Percentiles rank a stretch among this genome's conserved stretches.
phyloP scores from a whole-genome alignment of 2,888 invertebrate genomes.

The Papilio gigon region DNA sequence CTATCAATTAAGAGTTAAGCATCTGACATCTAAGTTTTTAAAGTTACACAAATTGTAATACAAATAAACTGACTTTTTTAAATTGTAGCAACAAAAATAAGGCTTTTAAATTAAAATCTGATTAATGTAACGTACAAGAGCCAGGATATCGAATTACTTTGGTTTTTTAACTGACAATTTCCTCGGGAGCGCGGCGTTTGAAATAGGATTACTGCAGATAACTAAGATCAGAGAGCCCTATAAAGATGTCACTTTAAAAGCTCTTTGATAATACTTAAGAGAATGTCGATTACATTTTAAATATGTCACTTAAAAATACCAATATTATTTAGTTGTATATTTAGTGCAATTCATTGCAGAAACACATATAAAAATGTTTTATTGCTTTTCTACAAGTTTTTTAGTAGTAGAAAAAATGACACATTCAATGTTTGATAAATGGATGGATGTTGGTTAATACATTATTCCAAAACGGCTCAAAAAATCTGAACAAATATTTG shows the following conservation, averaged over 20 bases:
- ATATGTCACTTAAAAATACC: neutral
- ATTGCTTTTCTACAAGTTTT: too few relatives aligned
- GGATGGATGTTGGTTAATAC: too few relatives aligned
- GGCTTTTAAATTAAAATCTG: neutral
- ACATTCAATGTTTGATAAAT: too few relatives aligned
- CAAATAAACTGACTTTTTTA: neutral
- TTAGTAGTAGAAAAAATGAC: too few relatives aligned
- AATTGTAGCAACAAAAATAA: neutral
- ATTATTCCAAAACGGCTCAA: too few relatives aligned
- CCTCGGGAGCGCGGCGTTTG: constrained; percentile 19
- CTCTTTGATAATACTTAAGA: constrained; percentile 21
- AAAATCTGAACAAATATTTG: too few relatives aligned
- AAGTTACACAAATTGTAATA: too few relatives aligned
- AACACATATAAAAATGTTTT: too few relatives aligned
- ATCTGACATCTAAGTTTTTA: too few relatives aligned
- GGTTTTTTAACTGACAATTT: constrained; percentile 23
- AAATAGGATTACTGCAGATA: constrained; percentile 29
- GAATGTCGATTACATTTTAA: neutral
- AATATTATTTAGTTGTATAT: neutral
- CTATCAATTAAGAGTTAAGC: too few relatives aligned
- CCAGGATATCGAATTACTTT: constrained; percentile 14
- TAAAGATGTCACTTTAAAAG: constrained; percentile 32
- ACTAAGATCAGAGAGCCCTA: constrained; percentile 26
- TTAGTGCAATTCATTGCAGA: neutral
- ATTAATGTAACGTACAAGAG: neutral